Evolutionary conservation across 1,140 invertebrate species (phyloP).

Genomic region (Zophobas morio): DNA sequence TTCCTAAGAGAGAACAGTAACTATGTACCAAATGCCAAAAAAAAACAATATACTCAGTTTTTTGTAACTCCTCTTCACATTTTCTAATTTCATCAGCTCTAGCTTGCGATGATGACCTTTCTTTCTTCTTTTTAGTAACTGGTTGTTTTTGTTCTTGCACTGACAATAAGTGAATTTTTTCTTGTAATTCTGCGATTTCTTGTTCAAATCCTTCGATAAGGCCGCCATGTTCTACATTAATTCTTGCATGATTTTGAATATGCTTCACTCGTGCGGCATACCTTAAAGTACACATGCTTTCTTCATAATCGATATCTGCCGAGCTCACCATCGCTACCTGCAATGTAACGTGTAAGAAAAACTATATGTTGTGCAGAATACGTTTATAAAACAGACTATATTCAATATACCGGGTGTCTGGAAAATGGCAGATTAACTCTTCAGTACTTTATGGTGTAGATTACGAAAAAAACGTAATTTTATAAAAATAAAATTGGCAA

Average conservation of each 20-base stretch:
- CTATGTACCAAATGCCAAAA: constrained; percentile 1
- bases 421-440: too few species aligned
- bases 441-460: too few species aligned
- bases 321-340: constrained; percentile 93
- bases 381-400: too few species aligned
- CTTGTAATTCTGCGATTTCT: constrained; percentile 91
- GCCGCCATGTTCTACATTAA: constrained; percentile 99
- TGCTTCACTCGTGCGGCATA: constrained; percentile 98
- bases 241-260: constrained; percentile 95
- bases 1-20: constrained; percentile 50
- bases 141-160: constrained; percentile 50
- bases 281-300: constrained; percentile 95
- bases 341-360: background rate
- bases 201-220: constrained; percentile 95
- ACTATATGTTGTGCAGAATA: too few species aligned
- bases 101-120: constrained; percentile 65
- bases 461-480: too few species aligned
- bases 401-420: too few species aligned
- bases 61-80: constrained; percentile 61
- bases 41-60: constrained; percentile 57
- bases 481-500: too few species aligned
- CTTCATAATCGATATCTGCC: constrained; percentile 97
- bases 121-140: constrained; percentile 61
- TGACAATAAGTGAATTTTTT: constrained; percentile 55
- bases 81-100: constrained; percentile 68